Conservation (phyloP, 2,888 invertebrate genomes). For the Hedya salicella region DNA sequence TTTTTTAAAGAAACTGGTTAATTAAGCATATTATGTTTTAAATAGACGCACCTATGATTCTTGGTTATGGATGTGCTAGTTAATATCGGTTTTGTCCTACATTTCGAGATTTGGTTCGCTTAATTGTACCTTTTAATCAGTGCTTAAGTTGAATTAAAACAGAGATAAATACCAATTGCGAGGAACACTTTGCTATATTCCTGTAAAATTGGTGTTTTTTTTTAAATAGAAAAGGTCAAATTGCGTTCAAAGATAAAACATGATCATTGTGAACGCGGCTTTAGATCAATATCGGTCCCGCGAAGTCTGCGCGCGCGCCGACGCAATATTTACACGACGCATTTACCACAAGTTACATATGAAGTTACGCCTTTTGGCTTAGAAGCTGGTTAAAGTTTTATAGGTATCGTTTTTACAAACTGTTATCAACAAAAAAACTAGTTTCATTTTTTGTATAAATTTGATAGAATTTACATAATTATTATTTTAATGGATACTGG, state of each 20-base stretch:
- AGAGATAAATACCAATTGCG: too few relatives aligned
- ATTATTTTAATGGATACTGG: constrained; percentile 4
- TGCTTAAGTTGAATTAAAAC: too few relatives aligned
- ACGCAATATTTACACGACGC: background rate
- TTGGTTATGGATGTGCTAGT: too few relatives aligned
- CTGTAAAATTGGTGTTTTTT: too few relatives aligned
- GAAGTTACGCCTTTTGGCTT: background rate
- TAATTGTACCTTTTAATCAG: too few relatives aligned
- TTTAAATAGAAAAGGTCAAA: too few relatives aligned
- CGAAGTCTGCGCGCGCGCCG: constrained; percentile 29
- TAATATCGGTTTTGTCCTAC: too few relatives aligned
- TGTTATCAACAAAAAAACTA: constrained; percentile 1
- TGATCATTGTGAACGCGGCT: background rate
- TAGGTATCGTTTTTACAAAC: background rate
- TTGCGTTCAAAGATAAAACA: background rate
- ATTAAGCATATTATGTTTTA: too few relatives aligned
- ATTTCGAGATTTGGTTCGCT: too few relatives aligned
- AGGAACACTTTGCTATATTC: too few relatives aligned
- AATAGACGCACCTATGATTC: too few relatives aligned
- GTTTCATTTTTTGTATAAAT: background rate
- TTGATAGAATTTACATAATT: constrained; percentile 12
- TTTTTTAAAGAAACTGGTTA: too few relatives aligned
- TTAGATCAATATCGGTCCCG: constrained; percentile 37
- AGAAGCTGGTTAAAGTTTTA: background rate
- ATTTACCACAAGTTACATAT: background rate